phyloP scores from a whole-genome alignment of 2,888 invertebrate genomes.

The Argyresthia albistria region DNA sequence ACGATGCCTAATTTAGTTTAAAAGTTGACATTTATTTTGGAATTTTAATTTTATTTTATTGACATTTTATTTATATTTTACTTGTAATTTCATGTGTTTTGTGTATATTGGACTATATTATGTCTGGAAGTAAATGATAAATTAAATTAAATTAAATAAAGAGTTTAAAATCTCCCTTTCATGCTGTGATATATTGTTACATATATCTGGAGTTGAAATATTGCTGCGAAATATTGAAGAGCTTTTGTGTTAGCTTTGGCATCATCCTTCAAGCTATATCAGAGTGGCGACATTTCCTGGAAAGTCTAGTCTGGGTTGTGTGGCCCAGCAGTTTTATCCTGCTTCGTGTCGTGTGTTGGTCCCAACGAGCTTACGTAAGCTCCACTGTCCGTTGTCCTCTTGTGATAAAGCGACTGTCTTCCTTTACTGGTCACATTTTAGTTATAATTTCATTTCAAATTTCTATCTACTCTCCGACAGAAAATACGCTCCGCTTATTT shows the following conservation, averaged over 20 bases:
- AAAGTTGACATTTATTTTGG: too few relatives aligned
- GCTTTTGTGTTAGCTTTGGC: neutral
- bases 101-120: too few relatives aligned
- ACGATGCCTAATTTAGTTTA: too few relatives aligned
- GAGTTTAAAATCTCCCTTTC: too few relatives aligned
- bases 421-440: conserved; percentile 17
- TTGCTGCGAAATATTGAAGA: neutral
- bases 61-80: too few relatives aligned
- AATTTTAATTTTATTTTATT: too few relatives aligned
- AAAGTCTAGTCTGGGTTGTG: neutral
- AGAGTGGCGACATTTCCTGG: neutral
- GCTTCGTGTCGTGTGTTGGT: conserved; percentile 26
- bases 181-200: too few relatives aligned
- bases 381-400: conserved; percentile 47
- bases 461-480: neutral
- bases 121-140: too few relatives aligned
- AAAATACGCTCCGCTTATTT: neutral
- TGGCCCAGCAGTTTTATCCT: neutral
- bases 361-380: conserved; percentile 39
- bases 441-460: neutral
- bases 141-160: too few relatives aligned
- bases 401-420: conserved; percentile 55
- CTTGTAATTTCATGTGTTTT: too few relatives aligned
- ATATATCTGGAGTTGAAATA: too few relatives aligned
- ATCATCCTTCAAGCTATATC: neutral